phyloP scores from a whole-genome alignment of 2,888 invertebrate genomes.

The Nineta flava region DNA sequence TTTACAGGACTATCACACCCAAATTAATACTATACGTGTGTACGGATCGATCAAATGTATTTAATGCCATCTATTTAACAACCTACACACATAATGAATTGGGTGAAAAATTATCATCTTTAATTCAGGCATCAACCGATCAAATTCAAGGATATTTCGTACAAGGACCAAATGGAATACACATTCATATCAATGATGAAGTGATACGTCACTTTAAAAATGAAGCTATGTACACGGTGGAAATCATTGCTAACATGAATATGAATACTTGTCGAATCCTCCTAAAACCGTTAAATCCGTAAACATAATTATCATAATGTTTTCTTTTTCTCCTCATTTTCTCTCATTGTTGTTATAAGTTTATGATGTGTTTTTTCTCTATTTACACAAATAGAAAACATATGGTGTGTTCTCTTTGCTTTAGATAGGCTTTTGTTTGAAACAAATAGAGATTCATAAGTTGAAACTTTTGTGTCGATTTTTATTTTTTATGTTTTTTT shows the following conservation, averaged over 20 bases:
- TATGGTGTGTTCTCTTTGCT: too few species aligned
- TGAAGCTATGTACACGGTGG: slow-evolving; percentile 42
- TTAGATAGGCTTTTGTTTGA: too few species aligned
- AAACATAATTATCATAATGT: too few species aligned
- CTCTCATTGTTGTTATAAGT: too few species aligned
- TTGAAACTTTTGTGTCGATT: too few species aligned
- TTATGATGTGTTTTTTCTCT: too few species aligned
- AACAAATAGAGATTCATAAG: too few species aligned
- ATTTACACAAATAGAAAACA: too few species aligned
- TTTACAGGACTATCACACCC: slow-evolving; percentile 47
- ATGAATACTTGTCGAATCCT: background rate
- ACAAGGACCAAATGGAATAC: slow-evolving; percentile 71
- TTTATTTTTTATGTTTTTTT: too few species aligned
- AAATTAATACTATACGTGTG: slow-evolving; percentile 74
- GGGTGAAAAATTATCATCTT: slow-evolving; percentile 40
- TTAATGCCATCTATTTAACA: slow-evolving; percentile 69
- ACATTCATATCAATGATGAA: slow-evolving; percentile 71
- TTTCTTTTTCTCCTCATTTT: too few species aligned
- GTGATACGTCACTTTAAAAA: slow-evolving; percentile 71
- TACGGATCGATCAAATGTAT: slow-evolving; percentile 45
- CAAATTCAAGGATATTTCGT: slow-evolving; percentile 44
- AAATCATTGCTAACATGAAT: background rate
- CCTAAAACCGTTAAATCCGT: background rate
- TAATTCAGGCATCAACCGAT: slow-evolving; percentile 32
- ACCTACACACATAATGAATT: slow-evolving; percentile 49